Base-by-base conservation (phyloP, 2,113 vertebrate genomes). In the Bos indicus region DNA sequence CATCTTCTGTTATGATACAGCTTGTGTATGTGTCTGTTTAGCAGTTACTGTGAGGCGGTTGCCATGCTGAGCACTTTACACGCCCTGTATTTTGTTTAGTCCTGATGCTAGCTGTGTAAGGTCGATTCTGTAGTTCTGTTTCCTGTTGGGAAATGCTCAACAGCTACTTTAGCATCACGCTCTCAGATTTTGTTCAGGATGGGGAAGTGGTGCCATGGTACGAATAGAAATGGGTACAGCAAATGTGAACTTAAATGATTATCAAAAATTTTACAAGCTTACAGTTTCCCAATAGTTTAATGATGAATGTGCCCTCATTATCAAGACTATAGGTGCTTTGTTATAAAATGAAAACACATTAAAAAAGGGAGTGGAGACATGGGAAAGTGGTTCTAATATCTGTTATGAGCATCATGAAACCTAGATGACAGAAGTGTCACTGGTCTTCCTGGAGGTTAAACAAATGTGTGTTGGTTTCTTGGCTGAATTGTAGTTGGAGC, bases 31-130 rank as follows among this genome's bases (percentile, higher is more conserved):
- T 33, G 78, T 13, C 46, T 52, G 30, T 81, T 3, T 12, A 30
- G 64, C 13, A 4, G 12, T n/a, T n/a, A 26, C 48, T 51, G 5
- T 0, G 1, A 46, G 11, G 7, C 2, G 0, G 26, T 33, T 71
- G 11, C 26, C 17, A 6, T 30, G 43, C 16, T 4, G 16, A 90
- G 11, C 46, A 40, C 40, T 54, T 23, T 1, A 11, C 78, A 82
- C 3, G 6, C 23, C 1, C 57, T 1, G 4, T 13, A 21, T 30
- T 57, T 95, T 56, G 1, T 54, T 56, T 40, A 51, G 46, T 74
- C 51, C 30, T n/a, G 43, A 46, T 6, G 4, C 28, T 46, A 25
- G 6, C 77, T 16, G 67, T 15, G 0, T 16, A 19, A 82, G 19
- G 43, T 30, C 12, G 13, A 7, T 40, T 21, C 26, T 85, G 64